Percentiles rank a stretch among this genome's conserved stretches.
Conservation (phyloP, 2,113 vertebrate species). For the Microtus montanus region DNA sequence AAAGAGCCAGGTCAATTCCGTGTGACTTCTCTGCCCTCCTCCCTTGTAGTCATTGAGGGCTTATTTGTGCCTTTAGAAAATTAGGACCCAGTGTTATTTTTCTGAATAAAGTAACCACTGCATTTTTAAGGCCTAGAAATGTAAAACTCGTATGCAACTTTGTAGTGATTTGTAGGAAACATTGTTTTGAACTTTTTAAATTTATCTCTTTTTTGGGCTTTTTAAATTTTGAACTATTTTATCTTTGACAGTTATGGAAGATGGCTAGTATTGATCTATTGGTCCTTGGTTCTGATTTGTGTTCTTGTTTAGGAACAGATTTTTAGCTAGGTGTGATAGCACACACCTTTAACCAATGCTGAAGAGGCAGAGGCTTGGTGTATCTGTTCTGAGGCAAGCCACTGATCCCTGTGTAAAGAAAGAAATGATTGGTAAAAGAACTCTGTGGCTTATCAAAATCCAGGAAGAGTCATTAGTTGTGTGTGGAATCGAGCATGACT, state of each 20-base stretch:
- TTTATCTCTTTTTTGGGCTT: conserved; percentile 5
- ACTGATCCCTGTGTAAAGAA: not conserved
- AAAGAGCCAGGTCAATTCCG: not conserved
- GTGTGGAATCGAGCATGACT: not conserved
- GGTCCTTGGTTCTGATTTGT: conserved; percentile 30
- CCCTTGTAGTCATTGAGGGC: not conserved
- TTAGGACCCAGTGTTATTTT: not conserved
- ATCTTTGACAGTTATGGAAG: conserved; percentile 42
- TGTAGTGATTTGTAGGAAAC: conserved; percentile 37
- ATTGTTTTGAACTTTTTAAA: conserved; percentile 36
- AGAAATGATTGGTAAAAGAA: not conserved
- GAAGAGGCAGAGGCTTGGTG: not conserved
- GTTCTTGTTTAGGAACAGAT: conserved; percentile 1
- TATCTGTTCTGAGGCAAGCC: not conserved
- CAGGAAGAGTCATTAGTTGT: not conserved
- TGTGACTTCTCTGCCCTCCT: not conserved
- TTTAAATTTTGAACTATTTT: conserved; percentile 34
- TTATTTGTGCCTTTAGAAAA: not conserved
- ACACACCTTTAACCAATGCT: not conserved
- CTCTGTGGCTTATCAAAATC: not conserved
- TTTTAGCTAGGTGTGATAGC: not conserved
- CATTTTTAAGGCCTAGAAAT: not conserved
- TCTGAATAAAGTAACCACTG: not conserved
- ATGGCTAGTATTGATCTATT: not conserved
- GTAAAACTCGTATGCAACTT: not conserved